A percentile compares a stretch with the other conserved stretches of the same genome.
Evolutionary conservation across 2,113 vertebrate genomes (phyloP).

Genomic region (Zosterops borbonicus): DNA sequence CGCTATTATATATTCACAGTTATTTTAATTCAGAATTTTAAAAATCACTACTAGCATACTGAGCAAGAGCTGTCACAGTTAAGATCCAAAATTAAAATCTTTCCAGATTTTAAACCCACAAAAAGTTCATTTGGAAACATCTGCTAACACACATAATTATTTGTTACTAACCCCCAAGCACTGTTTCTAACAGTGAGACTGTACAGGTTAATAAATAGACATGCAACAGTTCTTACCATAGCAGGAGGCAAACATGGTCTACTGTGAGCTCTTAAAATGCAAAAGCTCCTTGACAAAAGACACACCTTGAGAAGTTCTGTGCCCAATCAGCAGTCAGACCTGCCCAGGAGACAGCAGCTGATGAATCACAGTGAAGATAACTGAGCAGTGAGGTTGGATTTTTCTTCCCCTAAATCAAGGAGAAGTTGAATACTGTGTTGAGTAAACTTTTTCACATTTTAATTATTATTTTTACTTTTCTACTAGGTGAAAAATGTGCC

Average conservation of each 20-base stretch:
- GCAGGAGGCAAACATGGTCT: neutral
- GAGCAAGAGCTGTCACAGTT: neutral
- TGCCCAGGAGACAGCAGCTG: neutral
- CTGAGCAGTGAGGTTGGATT: neutral
- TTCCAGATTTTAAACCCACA: neutral
- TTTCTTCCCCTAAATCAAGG: neutral
- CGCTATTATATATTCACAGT: neutral
- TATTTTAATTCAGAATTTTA: neutral
- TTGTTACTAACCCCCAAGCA: neutral
- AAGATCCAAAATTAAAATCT: neutral
- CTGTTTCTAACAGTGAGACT: neutral
- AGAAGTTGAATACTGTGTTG: neutral
- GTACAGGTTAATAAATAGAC: neutral
- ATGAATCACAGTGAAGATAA: neutral
- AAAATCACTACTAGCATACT: neutral
- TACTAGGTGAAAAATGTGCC: neutral
- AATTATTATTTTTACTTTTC: neutral
- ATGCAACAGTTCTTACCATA: conserved; percentile 10
- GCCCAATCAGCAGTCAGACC: neutral
- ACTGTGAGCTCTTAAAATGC: neutral
- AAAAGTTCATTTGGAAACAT: neutral
- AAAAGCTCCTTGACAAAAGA: neutral
- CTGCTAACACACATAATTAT: neutral
- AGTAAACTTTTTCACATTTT: neutral
- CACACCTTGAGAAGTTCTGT: neutral